Evolutionary conservation across 2,113 vertebrate species (phyloP), one percentile per base, ranked within the genome.

Genomic region (Anolis carolinensis): DNA sequence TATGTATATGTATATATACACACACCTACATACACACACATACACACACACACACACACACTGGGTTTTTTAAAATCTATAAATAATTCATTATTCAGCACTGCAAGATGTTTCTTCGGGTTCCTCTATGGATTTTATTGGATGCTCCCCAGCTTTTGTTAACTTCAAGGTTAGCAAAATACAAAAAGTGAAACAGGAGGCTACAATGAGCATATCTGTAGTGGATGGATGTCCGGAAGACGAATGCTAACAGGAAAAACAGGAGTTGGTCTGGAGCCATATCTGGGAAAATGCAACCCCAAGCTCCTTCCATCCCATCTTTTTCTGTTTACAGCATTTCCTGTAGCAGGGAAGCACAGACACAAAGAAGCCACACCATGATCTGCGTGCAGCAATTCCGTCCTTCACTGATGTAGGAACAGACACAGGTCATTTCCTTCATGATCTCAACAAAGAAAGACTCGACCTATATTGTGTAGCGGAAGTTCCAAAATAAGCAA

Each of bases 161-260:
- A 20, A 11, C 59, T 83, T 30, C 1, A 84, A 84, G 2, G 14
- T 2, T 79, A 90, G 87, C 59, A 87, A 91, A 92, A 63, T 2
- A 81, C 52, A 70, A 82, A 71, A 68, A 85, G 67, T 88, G 39
- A 34, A 81, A 27, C 27, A 48, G 0, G 18, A 89, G 79, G 85
- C 81, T 88, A 93, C 87, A 93, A 89, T 84, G 86, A 27, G 21
- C 32, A 88, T 27, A 86, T 76, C 86, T 85, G 90, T 50, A 77
- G 83, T 93, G 92, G 94, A 94, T 92, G 93, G 93, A 95, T 93
- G 88, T 92, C 87, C 92, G 91, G 84, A 93, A 91, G 93, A 94
- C 93, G 93, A 94, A 94, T 79, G 90, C 83, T 93, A 93, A 94
- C 93, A 94, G 94, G 94, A 93, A 95, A 93, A 92, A 84, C 21